phyloP scores from a whole-genome alignment of 2,113 vertebrate species.

The Cheilinus undulatus region DNA sequence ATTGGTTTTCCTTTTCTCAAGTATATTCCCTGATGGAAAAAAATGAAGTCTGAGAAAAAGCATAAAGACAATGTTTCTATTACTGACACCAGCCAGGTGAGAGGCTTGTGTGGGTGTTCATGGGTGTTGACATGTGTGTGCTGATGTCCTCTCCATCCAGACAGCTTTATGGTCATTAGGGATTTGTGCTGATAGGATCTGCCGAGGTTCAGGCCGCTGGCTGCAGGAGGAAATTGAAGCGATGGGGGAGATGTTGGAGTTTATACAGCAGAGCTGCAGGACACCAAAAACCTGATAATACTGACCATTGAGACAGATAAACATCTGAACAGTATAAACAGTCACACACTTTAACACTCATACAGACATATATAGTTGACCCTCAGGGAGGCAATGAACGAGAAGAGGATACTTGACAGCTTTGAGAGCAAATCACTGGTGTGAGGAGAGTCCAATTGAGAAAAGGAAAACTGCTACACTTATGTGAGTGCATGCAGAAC shows the following conservation, averaged over 20 bases:
- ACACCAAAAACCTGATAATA: slow-evolving; percentile 25
- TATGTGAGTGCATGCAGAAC: background rate
- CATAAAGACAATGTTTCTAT: slow-evolving; percentile 34
- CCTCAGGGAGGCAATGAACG: slow-evolving; percentile 32
- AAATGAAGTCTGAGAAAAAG: slow-evolving; percentile 25
- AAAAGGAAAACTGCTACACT: background rate
- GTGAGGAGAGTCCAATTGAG: background rate
- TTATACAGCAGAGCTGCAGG: slow-evolving; percentile 31
- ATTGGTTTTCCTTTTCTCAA: slow-evolving; percentile 59
- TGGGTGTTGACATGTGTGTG: background rate
- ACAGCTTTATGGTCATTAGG: slow-evolving; percentile 28
- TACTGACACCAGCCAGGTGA: slow-evolving; percentile 11
- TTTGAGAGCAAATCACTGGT: slow-evolving; percentile 27
- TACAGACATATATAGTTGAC: slow-evolving; percentile 10
- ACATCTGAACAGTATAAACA: slow-evolving; percentile 16
- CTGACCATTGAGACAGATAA: slow-evolving; percentile 31
- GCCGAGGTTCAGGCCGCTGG: slow-evolving; percentile 26
- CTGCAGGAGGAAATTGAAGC: slow-evolving; percentile 46
- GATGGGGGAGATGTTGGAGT: slow-evolving; percentile 28
- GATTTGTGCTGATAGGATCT: slow-evolving; percentile 51
- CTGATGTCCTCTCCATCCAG: slow-evolving; percentile 11
- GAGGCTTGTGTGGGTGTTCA: slow-evolving; percentile 2
- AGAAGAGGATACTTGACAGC: slow-evolving; percentile 5
- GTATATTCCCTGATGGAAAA: slow-evolving; percentile 33
- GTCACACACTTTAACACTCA: background rate